phyloP scores from a whole-genome alignment of 1,140 invertebrate species.

The Scylla paramamosain region DNA sequence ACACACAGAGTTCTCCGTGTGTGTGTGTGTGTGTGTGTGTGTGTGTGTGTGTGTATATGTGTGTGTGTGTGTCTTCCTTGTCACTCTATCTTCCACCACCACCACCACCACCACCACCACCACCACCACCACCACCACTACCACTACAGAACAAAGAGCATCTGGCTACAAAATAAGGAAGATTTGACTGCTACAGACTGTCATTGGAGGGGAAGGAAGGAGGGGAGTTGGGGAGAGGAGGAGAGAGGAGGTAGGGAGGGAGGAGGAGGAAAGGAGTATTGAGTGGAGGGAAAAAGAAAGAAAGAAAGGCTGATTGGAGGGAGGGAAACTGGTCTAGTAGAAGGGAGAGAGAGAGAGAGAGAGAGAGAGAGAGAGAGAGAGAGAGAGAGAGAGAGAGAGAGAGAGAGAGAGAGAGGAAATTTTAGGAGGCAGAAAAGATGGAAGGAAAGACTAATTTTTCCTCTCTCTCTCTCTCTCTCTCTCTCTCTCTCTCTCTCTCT shows the following conservation, averaged over 20 bases:
- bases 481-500: background rate
- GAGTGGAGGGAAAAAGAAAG: background rate
- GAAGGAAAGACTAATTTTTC: background rate
- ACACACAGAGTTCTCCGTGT: background rate
- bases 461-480: background rate
- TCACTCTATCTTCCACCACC: too few relatives aligned
- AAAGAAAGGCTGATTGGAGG: background rate
- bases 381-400: conserved; percentile 1
- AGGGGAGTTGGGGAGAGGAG: background rate
- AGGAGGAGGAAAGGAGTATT: background rate
- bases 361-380: conserved; percentile 1
- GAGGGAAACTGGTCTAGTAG: background rate
- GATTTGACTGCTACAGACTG: background rate
- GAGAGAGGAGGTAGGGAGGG: background rate
- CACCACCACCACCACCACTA: too few relatives aligned
- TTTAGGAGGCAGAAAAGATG: background rate
- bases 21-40: background rate
- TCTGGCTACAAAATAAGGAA: too few relatives aligned
- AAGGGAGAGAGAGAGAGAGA: background rate
- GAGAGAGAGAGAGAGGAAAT: background rate
- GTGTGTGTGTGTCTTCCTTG: background rate
- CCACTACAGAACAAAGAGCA: too few relatives aligned
- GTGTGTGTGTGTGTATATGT: background rate
- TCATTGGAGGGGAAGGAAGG: background rate
- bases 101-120: too few relatives aligned